Evolutionary conservation across 92 coral and sea anemone species (phyloP).

Genomic region (Phenganax stokvisi): DNA sequence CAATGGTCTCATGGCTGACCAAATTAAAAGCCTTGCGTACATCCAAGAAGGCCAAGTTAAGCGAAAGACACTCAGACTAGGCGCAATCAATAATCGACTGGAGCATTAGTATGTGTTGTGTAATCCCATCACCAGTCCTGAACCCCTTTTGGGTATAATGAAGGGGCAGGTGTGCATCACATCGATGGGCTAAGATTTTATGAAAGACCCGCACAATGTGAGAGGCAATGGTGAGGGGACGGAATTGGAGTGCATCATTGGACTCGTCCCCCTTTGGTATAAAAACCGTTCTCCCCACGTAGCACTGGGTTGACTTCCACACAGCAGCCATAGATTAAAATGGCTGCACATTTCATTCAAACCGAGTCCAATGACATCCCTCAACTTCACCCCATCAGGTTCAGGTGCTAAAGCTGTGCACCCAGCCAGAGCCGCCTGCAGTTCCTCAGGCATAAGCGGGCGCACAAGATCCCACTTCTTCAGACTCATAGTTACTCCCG

Average conservation of each 20-base stretch:
- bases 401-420: too few relatives aligned
- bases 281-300: slow-evolving; percentile 13
- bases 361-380: too few relatives aligned
- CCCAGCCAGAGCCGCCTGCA: too few relatives aligned
- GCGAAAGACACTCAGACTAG: not conserved
- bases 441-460: too few relatives aligned
- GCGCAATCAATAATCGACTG: slow-evolving; percentile 9
- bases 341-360: too few relatives aligned
- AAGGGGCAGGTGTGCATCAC: slow-evolving; percentile 18
- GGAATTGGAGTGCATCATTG: not conserved
- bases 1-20: not conserved
- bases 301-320: slow-evolving; percentile 6
- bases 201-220: slow-evolving; percentile 24
- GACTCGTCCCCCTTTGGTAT: slow-evolving; percentile 2
- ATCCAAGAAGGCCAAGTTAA: slow-evolving; percentile 7
- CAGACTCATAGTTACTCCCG: slow-evolving; percentile 56
- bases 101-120: too few relatives aligned
- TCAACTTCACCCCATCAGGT: too few relatives aligned
- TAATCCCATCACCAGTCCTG: too few relatives aligned
- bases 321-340: too few relatives aligned
- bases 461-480: too few relatives aligned
- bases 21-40: not conserved
- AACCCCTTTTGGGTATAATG: slow-evolving; percentile 28
- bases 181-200: slow-evolving; percentile 6
- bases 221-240: slow-evolving; percentile 29